Percentiles rank a stretch among this genome's conserved stretches.
These are phyloP conservation scores for Zoanthus solanderi DNA, from an alignment of 92 coral and sea anemone species.

Conservation along the genomic window DNA sequence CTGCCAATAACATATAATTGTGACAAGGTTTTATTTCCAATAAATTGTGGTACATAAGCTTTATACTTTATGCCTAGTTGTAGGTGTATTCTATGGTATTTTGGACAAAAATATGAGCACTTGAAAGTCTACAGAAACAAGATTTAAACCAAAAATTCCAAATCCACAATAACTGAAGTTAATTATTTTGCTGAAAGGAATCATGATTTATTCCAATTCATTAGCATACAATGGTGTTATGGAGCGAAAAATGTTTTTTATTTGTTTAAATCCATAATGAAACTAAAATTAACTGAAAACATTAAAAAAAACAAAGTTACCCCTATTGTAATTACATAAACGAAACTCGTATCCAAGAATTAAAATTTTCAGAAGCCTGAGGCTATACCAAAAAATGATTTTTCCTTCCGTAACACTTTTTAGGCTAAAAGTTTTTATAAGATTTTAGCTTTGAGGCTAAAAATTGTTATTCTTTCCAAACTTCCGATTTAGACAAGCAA, in stretches of 20 bases:
- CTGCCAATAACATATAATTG: too few relatives aligned
- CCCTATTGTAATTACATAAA: background rate
- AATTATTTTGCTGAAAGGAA: background rate
- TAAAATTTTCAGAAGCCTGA: slow-evolving; percentile 10
- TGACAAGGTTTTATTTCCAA: too few relatives aligned
- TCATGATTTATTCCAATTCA: background rate
- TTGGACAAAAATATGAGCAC: slow-evolving; percentile 2
- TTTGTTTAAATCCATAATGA: too few relatives aligned
- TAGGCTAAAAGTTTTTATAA: slow-evolving; percentile 23
- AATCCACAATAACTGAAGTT: background rate
- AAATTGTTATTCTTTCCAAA: slow-evolving; percentile 26
- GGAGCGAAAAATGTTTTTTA: too few relatives aligned
- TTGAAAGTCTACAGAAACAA: background rate
- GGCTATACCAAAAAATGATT: background rate
- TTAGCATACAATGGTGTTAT: too few relatives aligned
- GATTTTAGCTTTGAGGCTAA: slow-evolving; percentile 10
- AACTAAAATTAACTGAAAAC: background rate
- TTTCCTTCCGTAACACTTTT: slow-evolving; percentile 9
- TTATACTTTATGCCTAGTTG: too few relatives aligned
- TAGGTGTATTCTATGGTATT: background rate
- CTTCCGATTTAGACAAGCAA: slow-evolving; percentile 8
- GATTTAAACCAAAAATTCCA: background rate
- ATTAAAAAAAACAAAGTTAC: background rate
- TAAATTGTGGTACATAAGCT: too few relatives aligned
- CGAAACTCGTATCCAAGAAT: background rate